A percentile compares a stretch with the other conserved stretches of the same genome.
Evolutionary conservation across 2,113 vertebrate species (phyloP).

Genomic region (Phasianus colchicus): DNA sequence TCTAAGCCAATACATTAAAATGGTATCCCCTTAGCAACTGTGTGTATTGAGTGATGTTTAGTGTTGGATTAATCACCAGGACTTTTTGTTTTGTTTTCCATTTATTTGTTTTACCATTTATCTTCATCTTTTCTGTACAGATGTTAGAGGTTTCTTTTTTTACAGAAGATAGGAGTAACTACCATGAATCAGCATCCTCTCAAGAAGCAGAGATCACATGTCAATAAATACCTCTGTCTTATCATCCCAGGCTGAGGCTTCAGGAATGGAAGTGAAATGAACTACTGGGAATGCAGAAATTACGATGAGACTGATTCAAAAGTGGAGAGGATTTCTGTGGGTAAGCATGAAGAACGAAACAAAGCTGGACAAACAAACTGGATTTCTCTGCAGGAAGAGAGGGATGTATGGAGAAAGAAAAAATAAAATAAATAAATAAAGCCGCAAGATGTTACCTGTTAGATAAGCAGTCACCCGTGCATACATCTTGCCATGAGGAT

Average conservation of each 20-base stretch:
- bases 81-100: neutral
- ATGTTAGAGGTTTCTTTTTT: neutral
- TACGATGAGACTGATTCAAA: neutral
- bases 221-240: neutral
- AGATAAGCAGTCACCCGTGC: slow-evolving; percentile 6
- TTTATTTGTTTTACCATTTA: neutral
- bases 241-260: neutral
- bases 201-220: neutral
- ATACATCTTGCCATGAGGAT: neutral
- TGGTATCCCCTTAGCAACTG: neutral
- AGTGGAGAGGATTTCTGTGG: neutral
- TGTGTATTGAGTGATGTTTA: neutral
- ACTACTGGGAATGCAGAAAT: neutral
- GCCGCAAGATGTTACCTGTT: slow-evolving; percentile 3
- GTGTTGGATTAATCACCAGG: neutral
- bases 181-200: neutral
- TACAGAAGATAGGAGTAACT: neutral
- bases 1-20: neutral
- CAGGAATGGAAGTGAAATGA: neutral
- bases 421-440: slow-evolving; percentile 16
- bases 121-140: neutral
- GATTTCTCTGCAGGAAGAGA: neutral
- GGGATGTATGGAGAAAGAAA: neutral
- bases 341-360: neutral
- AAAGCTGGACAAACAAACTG: slow-evolving; percentile 1